Evolutionary conservation across 2,888 invertebrate genomes (phyloP).

Genomic region (Pollenia angustigena): DNA sequence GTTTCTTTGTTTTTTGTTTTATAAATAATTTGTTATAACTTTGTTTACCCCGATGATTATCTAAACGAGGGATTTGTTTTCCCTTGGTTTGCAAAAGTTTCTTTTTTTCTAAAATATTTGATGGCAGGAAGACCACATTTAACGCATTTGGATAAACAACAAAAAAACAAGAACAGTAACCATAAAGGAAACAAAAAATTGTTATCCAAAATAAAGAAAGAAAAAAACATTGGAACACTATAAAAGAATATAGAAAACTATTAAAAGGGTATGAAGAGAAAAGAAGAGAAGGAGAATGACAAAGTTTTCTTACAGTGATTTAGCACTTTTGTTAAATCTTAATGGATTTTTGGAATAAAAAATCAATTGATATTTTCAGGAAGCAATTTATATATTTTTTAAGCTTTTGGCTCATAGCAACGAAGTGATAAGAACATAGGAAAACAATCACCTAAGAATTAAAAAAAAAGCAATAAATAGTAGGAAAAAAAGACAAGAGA

Average conservation of each 20-base stretch:
- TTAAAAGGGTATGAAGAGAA: background rate
- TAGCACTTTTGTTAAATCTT: too few species aligned
- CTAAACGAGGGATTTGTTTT: background rate
- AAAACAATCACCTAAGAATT: too few species aligned
- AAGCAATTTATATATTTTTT: too few species aligned
- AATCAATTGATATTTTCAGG: too few species aligned
- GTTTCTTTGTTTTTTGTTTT: conserved; percentile 10
- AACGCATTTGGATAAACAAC: background rate
- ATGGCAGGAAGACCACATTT: conserved; percentile 11
- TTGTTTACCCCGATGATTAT: conserved; percentile 28
- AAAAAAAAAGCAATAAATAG: too few species aligned
- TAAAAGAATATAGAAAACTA: background rate
- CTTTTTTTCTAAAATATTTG: background rate
- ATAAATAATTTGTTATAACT: conserved; percentile 12
- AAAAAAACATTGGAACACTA: background rate
- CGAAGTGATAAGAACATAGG: too few species aligned
- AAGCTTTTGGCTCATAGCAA: too few species aligned
- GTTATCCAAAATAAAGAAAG: background rate
- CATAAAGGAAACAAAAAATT: background rate
- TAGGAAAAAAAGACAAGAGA: too few species aligned
- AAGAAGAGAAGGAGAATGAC: background rate
- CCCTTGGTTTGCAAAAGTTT: background rate
- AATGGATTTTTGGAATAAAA: too few species aligned
- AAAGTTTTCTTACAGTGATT: background rate
- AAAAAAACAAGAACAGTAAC: background rate